Evolutionary conservation across 2,888 invertebrate species (phyloP).

Genomic region (Abrostola tripartita): DNA sequence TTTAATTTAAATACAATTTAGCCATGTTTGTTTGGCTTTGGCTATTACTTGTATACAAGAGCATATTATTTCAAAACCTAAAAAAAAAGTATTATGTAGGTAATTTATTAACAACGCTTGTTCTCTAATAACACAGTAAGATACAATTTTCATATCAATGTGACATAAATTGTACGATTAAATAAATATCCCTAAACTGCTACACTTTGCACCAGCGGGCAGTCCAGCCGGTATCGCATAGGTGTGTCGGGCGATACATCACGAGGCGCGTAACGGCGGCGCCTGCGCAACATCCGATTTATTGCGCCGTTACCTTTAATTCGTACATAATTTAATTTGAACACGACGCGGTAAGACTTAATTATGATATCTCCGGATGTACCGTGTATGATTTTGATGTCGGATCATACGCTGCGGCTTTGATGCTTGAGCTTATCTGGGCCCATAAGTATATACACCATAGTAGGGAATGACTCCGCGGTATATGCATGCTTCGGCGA

Average conservation of each 20-base stretch:
- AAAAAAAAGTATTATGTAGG: no score
- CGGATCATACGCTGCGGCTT: conserved; percentile 32
- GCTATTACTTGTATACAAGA: no score
- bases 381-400: conserved; percentile 47
- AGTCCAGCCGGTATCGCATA: conserved; percentile 54
- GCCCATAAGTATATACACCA: not conserved
- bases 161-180: not conserved
- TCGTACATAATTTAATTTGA: conserved; percentile 83
- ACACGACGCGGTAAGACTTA: conserved; percentile 78
- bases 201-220: conserved; percentile 30
- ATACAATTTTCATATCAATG: not conserved
- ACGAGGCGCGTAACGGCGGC: conserved; percentile 74
- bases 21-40: no score
- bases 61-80: no score
- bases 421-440: conserved; percentile 26
- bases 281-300: conserved; percentile 74
- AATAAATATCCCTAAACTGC: not conserved
- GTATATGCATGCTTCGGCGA: no score
- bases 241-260: conserved; percentile 69
- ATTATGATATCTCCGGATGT: conserved; percentile 80
- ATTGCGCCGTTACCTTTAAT: conserved; percentile 80
- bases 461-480: no score
- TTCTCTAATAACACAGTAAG: not conserved
- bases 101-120: no score
- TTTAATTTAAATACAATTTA: no score